Conservation (phyloP, 2,888 invertebrate genomes). For the Escarpia spicata region DNA sequence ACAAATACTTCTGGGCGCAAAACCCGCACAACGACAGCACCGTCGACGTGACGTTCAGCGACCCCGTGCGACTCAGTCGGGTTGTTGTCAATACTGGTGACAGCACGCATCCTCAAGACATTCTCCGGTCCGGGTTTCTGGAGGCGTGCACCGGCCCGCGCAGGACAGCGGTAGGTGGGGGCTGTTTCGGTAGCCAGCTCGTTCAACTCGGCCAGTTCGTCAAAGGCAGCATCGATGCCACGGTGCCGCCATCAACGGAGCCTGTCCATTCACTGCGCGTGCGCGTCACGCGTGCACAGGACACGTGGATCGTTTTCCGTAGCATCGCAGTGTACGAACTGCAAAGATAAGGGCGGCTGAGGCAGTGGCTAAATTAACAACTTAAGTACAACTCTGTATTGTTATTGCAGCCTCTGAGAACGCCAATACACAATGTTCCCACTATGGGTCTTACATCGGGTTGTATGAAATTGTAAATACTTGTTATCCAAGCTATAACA, state of each 20-base stretch:
- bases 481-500: no score
- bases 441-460: no score
- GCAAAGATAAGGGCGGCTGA: background rate
- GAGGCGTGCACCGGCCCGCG: background rate
- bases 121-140: background rate
- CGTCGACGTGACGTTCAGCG: slow-evolving; percentile 5
- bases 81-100: background rate
- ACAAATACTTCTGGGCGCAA: slow-evolving; percentile 42
- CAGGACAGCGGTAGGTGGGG: background rate
- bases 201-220: background rate
- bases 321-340: background rate
- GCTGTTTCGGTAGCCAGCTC: no score
- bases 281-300: background rate
- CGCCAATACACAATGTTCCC: no score
- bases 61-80: background rate
- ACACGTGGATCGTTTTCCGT: background rate
- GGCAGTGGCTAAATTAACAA: background rate
- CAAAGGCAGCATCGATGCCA: background rate
- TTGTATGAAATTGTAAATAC: no score
- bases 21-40: slow-evolving; percentile 22
- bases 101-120: background rate
- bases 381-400: no score
- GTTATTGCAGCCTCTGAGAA: no score
- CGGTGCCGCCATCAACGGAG: background rate
- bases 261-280: background rate